phyloP scores from a whole-genome alignment of 1,140 invertebrate genomes.

The Kradibia gibbosae region DNA sequence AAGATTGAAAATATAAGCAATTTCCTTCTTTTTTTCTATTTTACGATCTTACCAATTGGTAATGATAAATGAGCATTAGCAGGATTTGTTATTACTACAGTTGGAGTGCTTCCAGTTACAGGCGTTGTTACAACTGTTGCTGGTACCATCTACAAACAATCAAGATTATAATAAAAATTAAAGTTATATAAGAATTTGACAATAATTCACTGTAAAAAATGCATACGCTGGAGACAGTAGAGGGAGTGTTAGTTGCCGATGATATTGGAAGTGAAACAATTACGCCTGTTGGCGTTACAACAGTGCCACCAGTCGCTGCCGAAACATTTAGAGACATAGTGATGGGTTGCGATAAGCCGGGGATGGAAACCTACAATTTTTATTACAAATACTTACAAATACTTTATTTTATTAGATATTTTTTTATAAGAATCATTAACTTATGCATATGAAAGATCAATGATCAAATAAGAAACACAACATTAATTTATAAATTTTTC shows the following conservation, averaged over 20 bases:
- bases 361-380: conserved; percentile 79
- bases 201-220: conserved; percentile 6
- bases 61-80: conserved; percentile 76
- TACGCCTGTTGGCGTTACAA: conserved; percentile 76
- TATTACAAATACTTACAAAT: no score
- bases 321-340: conserved; percentile 83
- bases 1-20: no score
- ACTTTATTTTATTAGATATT: neutral
- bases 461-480: no score
- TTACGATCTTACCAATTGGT: conserved; percentile 67
- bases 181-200: neutral
- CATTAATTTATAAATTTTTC: no score
- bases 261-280: conserved; percentile 73
- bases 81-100: conserved; percentile 74
- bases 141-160: conserved; percentile 64
- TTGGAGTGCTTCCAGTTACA: conserved; percentile 70
- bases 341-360: conserved; percentile 84
- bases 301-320: conserved; percentile 65
- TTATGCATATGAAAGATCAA: no score
- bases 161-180: neutral
- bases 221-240: conserved; percentile 70
- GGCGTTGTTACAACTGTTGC: conserved; percentile 69
- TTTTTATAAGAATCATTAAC: neutral
- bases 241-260: conserved; percentile 70
- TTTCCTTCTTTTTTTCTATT: conserved; percentile 1